These are phyloP conservation scores for Sanderia malayensis DNA, from an alignment of 30 jellyfish, hydroid and myxozoan genomes.

Conservation along the genomic window DNA sequence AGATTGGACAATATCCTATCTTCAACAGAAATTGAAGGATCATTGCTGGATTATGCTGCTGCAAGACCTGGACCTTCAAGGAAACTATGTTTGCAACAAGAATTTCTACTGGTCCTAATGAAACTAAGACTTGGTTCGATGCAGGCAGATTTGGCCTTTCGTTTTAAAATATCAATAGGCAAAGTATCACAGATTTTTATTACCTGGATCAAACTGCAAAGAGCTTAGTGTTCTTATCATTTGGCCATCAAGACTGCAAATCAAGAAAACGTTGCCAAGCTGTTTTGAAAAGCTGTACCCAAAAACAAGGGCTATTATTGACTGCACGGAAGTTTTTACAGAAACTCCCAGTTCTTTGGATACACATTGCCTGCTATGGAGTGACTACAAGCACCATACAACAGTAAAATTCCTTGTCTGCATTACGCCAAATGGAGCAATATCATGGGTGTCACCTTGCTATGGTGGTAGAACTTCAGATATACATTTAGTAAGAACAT, in stretches of 20 bases:
- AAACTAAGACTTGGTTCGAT: constrained; percentile 34
- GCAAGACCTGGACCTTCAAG: constrained; percentile 38
- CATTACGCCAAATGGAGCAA: constrained; percentile 35
- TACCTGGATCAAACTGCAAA: constrained; percentile 40
- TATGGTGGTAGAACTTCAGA: constrained; percentile 66
- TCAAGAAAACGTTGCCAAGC: constrained; percentile 16
- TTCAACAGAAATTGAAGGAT: constrained; percentile 11
- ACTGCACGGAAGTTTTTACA: constrained; percentile 20
- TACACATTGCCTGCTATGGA: not conserved
- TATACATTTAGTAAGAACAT: constrained; percentile 3
- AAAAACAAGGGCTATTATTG: not conserved
- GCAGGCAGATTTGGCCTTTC: constrained; percentile 51
- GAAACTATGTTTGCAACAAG: constrained; percentile 39
- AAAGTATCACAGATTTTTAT: constrained; percentile 15
- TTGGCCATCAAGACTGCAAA: constrained; percentile 39
- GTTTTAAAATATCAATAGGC: constrained; percentile 32
- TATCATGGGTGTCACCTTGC: constrained; percentile 70
- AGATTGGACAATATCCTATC: constrained; percentile 29
- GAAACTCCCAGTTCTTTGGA: constrained; percentile 45
- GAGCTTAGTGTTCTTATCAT: constrained; percentile 34
- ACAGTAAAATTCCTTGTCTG: constrained; percentile 20
- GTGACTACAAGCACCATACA: constrained; percentile 42
- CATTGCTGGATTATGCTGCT: constrained; percentile 23
- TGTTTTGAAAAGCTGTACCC: constrained; percentile 19
- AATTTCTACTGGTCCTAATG: constrained; percentile 42